A percentile compares a stretch with the other conserved stretches of the same genome.
Conservation (phyloP, 2,797 vertebrate genomes). For the Gobio occitaniae region DNA sequence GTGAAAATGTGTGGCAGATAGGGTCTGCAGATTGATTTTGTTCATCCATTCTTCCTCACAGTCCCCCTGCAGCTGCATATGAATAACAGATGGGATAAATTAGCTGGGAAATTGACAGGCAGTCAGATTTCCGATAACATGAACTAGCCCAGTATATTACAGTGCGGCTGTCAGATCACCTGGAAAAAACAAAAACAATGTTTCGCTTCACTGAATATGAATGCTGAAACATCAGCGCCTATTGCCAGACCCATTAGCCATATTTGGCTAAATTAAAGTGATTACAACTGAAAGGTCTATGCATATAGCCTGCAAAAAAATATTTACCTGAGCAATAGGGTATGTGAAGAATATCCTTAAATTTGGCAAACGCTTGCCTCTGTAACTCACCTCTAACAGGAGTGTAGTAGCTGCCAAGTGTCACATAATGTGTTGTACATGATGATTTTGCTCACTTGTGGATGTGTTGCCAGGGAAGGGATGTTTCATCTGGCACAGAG, state of each 20-base stretch:
- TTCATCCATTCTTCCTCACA: conserved; percentile 21
- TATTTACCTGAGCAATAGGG: conserved; percentile 5
- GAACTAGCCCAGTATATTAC: conserved; percentile 26
- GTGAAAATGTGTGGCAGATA: conserved; percentile 48
- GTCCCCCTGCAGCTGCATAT: conserved; percentile 24
- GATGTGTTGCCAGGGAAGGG: conserved; percentile 2
- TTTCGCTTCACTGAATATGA: conserved; percentile 18
- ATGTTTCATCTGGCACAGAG: conserved; percentile 6
- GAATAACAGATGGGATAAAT: conserved; percentile 49
- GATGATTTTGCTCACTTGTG: conserved; percentile 22
- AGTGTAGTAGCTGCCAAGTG: conserved; percentile 8
- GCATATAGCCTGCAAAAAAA: background rate
- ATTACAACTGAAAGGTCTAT: background rate
- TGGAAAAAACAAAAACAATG: background rate
- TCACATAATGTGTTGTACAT: conserved; percentile 29
- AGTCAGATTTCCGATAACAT: conserved; percentile 54
- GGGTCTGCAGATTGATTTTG: conserved; percentile 50
- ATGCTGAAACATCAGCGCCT: conserved; percentile 20
- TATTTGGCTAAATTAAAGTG: conserved; percentile 3
- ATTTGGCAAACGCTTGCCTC: background rate
- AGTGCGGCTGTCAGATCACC: conserved; percentile 36
- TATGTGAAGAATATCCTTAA: background rate
- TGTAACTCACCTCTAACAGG: conserved; percentile 15
- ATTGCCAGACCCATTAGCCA: background rate
- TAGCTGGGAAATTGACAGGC: conserved; percentile 52